Percentiles rank a stretch among this genome's conserved stretches.
These are phyloP conservation scores for Caenorhabditis angaria DNA, from an alignment of 2,888 invertebrate species.

Conservation along the genomic window DNA sequence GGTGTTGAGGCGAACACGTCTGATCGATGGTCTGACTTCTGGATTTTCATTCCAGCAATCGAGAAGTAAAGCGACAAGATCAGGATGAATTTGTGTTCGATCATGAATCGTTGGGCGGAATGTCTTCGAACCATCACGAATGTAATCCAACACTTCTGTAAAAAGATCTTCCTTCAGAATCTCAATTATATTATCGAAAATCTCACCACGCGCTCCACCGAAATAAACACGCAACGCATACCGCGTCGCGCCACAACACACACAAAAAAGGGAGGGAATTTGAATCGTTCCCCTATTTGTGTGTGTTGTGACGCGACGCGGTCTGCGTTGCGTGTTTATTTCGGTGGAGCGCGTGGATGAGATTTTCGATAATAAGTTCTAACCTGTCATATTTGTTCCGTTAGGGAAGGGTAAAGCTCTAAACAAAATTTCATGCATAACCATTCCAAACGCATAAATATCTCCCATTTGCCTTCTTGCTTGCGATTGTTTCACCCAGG, in stretches of 20 bases:
- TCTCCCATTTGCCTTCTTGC: constrained; percentile 52
- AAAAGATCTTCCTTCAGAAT: too few relatives aligned
- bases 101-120: constrained; percentile 64
- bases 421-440: constrained; percentile 68
- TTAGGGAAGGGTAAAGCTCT: constrained; percentile 66
- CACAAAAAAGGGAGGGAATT: too few relatives aligned
- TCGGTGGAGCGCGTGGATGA: too few relatives aligned
- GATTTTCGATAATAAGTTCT: not conserved
- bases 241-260: too few relatives aligned
- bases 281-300: too few relatives aligned
- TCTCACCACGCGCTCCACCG: too few relatives aligned
- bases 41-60: constrained; percentile 68
- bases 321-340: too few relatives aligned
- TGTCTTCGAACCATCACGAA: constrained; percentile 61
- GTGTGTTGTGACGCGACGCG: too few relatives aligned
- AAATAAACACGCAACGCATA: too few relatives aligned
- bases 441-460: constrained; percentile 58
- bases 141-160: constrained; percentile 61
- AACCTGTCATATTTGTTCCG: constrained; percentile 49
- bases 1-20: constrained; percentile 69
- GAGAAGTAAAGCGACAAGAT: constrained; percentile 56
- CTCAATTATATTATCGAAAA: too few relatives aligned
- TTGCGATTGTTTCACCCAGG: constrained; percentile 61
- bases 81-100: constrained; percentile 65
- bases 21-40: constrained; percentile 69